These are phyloP conservation scores for Tricholaema leucomelas DNA, from an alignment of 2,113 vertebrate genomes.

Conservation along the genomic window DNA sequence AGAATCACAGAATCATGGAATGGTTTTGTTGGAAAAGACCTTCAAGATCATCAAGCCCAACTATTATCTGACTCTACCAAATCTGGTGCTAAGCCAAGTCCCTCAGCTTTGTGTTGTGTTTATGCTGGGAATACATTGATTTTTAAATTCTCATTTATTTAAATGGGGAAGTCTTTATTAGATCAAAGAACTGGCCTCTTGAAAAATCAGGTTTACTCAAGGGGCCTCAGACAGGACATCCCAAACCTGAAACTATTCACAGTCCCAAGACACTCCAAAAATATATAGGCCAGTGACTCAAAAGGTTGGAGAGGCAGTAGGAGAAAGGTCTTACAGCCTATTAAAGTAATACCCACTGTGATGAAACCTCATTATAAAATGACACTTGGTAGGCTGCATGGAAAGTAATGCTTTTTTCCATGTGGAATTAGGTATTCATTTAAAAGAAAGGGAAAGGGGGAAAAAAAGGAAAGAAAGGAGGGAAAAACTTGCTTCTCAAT, in stretches of 20 bases:
- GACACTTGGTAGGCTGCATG: background rate
- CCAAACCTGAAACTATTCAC: background rate
- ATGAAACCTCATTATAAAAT: slow-evolving; percentile 25
- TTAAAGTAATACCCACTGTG: background rate
- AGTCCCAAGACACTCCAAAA: background rate
- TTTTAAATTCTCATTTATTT: background rate
- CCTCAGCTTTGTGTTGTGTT: background rate
- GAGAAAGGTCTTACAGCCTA: background rate
- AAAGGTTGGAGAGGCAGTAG: background rate
- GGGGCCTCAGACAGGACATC: background rate
- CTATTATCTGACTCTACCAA: too few species aligned
- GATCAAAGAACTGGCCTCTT: background rate
- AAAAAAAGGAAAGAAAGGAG: background rate
- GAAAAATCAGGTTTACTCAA: background rate
- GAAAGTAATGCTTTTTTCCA: background rate
- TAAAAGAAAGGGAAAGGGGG: background rate
- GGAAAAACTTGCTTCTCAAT: background rate
- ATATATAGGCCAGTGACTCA: background rate
- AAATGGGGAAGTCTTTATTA: background rate
- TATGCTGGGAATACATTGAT: background rate
- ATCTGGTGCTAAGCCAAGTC: too few species aligned
- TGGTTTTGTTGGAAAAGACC: too few species aligned
- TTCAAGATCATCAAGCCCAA: too few species aligned
- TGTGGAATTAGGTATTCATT: background rate
- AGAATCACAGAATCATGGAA: background rate